Conservation (phyloP, 2,888 invertebrate genomes). For the Hypselothyrea guttata region DNA sequence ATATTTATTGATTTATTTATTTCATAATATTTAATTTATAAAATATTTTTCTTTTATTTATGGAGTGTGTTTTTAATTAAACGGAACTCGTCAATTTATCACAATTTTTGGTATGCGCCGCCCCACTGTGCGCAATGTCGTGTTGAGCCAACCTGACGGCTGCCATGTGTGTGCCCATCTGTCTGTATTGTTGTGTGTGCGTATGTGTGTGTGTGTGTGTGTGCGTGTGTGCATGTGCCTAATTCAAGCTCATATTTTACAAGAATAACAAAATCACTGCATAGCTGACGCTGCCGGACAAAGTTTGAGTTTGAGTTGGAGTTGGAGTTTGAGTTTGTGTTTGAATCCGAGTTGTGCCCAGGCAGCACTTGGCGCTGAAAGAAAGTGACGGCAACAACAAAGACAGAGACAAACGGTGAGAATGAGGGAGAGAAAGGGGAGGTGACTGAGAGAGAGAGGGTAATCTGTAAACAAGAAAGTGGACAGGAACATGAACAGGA, state of each 20-base stretch:
- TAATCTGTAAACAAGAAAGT: constrained; percentile 50
- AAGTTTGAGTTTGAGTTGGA: constrained; percentile 44
- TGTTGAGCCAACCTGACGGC: constrained; percentile 36
- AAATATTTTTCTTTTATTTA: background rate
- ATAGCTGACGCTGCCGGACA: constrained; percentile 54
- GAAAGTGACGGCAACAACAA: background rate
- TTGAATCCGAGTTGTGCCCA: constrained; percentile 13
- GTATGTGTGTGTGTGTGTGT: constrained; percentile 18
- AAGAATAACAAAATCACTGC: constrained; percentile 75
- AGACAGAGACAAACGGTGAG: too few species aligned
- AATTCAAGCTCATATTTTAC: constrained; percentile 72
- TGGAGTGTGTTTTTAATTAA: background rate
- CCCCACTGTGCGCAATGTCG: constrained; percentile 15
- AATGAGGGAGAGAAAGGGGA: background rate
- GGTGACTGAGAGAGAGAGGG: background rate
- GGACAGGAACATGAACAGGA: constrained; percentile 46
- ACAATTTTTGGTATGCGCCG: background rate
- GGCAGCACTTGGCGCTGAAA: constrained; percentile 4
- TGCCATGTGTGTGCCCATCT: constrained; percentile 18
- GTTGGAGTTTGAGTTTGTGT: constrained; percentile 16
- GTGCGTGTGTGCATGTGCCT: constrained; percentile 40
- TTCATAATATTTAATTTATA: too few species aligned
- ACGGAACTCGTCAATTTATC: background rate
- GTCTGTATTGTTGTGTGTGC: too few species aligned
- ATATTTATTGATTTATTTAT: too few species aligned